Percentiles rank a stretch among this genome's conserved stretches.
Conservation (phyloP, 1,140 invertebrate species). For the Diabrotica virgifera region DNA sequence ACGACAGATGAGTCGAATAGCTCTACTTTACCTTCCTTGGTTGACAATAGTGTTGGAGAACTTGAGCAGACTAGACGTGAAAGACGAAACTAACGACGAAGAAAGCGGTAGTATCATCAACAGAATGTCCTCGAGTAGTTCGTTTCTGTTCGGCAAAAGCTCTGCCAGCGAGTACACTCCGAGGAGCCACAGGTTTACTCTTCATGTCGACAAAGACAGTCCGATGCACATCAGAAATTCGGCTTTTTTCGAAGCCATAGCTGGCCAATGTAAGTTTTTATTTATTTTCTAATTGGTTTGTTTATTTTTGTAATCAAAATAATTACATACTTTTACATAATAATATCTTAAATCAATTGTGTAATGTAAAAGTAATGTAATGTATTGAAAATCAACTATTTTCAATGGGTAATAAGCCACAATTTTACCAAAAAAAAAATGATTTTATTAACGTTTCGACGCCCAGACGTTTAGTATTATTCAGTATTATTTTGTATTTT, state of each 20-base stretch:
- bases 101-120: conserved; percentile 50
- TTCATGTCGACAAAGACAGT: conserved; percentile 57
- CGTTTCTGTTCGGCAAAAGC: conserved; percentile 41
- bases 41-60: conserved; percentile 83
- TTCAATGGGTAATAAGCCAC: no score
- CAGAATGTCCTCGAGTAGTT: conserved; percentile 51
- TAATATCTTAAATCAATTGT: no score
- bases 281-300: no score
- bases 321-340: no score
- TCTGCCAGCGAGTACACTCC: conserved; percentile 40
- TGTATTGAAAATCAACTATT: no score
- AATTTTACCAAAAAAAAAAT: no score
- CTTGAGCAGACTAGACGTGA: conserved; percentile 59
- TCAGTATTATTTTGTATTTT: no score
- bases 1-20: conserved; percentile 80
- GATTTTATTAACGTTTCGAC: no score
- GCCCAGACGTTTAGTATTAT: no score
- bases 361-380: no score
- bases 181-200: conserved; percentile 49
- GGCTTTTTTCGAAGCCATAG: conserved; percentile 74
- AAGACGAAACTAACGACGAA: conserved; percentile 40
- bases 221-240: conserved; percentile 66
- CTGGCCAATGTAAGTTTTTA: conserved; percentile 60
- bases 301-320: no score
- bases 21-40: conserved; percentile 87